A percentile compares a stretch with the other conserved stretches of the same genome.
Conservation (phyloP, 2,797 vertebrate genomes). For the Fratercula arctica region DNA sequence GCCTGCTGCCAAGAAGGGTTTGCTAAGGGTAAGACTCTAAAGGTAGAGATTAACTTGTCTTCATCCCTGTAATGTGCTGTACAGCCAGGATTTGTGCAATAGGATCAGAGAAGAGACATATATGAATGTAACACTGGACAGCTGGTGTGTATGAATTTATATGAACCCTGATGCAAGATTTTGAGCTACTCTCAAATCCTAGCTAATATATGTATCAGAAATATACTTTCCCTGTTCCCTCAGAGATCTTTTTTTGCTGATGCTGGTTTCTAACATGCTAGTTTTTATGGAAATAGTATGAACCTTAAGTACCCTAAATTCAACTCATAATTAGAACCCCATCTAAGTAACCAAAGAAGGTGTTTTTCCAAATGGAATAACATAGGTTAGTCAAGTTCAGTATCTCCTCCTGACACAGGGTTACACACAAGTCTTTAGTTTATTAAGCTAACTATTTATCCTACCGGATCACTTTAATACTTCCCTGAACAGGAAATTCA, state of each 20-base stretch:
- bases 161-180: neutral
- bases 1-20: conserved; percentile 94
- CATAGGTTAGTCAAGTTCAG: neutral
- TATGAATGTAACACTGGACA: conserved; percentile 65
- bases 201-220: conserved; percentile 35
- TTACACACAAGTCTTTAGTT: neutral
- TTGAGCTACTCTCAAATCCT: conserved; percentile 22
- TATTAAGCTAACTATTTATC: neutral
- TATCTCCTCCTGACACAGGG: neutral
- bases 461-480: neutral
- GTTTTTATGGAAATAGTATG: neutral
- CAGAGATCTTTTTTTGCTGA: neutral
- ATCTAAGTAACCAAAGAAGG: neutral
- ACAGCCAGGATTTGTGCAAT: conserved; percentile 94
- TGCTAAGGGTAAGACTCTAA: conserved; percentile 98
- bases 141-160: conserved; percentile 68
- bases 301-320: neutral
- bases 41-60: conserved; percentile 91
- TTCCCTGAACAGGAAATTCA: neutral
- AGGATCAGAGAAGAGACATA: conserved; percentile 86
- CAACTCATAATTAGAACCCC: neutral
- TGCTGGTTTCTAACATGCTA: neutral
- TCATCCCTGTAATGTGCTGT: conserved; percentile 97
- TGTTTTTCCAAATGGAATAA: neutral
- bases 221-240: conserved; percentile 45